Conservation (phyloP, 2,797 vertebrate species). For the Cephalopachus bancanus region DNA sequence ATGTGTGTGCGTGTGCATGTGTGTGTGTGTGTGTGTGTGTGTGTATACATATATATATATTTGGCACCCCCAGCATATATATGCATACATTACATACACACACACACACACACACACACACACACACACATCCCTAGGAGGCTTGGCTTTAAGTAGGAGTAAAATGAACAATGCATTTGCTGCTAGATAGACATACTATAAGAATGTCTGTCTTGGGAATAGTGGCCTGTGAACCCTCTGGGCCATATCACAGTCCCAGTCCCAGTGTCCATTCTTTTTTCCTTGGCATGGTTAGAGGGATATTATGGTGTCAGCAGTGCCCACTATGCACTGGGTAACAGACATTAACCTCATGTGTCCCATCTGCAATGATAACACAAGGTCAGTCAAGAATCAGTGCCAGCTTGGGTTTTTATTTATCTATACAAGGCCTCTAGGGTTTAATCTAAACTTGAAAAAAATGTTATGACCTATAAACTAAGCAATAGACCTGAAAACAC, state of each 20-base stretch:
- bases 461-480: conserved; percentile 47
- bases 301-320: neutral
- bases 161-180: neutral
- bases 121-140: neutral
- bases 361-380: conserved; percentile 33
- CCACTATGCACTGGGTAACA: neutral
- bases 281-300: neutral
- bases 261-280: neutral
- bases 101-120: neutral
- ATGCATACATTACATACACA: neutral
- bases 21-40: too few species aligned
- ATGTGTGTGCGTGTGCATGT: too few species aligned
- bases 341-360: conserved; percentile 39
- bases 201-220: neutral
- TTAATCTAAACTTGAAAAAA: conserved; percentile 70
- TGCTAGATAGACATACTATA: neutral
- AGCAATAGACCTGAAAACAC: conserved; percentile 58
- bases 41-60: too few species aligned
- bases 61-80: too few species aligned
- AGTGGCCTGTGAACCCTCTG: neutral
- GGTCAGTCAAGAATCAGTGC: conserved; percentile 63
- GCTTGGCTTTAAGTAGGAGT: conserved; percentile 13
- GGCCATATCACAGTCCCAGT: neutral
- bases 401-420: conserved; percentile 66
- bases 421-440: neutral